Evolutionary conservation across 2,888 invertebrate species (phyloP).

Genomic region (Orthosia gracilis): DNA sequence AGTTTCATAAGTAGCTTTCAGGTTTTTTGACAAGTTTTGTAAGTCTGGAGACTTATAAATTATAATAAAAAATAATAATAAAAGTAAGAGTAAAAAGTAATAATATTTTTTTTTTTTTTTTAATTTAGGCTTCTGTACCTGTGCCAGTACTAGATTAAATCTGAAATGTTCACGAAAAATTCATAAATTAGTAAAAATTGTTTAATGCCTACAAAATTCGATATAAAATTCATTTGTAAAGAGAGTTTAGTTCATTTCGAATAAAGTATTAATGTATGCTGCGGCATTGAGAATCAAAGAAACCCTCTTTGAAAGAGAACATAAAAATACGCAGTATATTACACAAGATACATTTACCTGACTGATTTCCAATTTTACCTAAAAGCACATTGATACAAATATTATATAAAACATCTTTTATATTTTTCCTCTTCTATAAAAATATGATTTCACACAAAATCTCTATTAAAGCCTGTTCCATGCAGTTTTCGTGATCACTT

Average conservation of each 20-base stretch:
- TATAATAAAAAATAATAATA: too few relatives aligned
- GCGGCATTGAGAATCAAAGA: conserved; percentile 16
- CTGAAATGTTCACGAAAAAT: too few relatives aligned
- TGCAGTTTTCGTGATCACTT: conserved; percentile 73
- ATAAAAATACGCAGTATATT: conserved; percentile 9
- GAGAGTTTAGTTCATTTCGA: conserved; percentile 19
- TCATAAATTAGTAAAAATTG: background rate
- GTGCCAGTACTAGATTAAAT: background rate
- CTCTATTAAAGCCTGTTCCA: conserved; percentile 86
- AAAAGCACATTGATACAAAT: conserved; percentile 77
- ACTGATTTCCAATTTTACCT: conserved; percentile 52
- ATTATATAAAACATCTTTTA: conserved; percentile 69
- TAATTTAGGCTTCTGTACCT: background rate
- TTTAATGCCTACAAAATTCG: conserved; percentile 23
- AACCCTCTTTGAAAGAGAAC: conserved; percentile 22
- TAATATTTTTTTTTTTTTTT: background rate
- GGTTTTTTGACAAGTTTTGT: background rate
- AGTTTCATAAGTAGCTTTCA: background rate
- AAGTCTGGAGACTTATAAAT: background rate
- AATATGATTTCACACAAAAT: conserved; percentile 74
- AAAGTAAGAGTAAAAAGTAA: too few relatives aligned
- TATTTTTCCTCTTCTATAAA: conserved; percentile 64
- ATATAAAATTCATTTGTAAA: conserved; percentile 19
- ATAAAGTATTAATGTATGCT: conserved; percentile 13
- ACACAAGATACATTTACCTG: conserved; percentile 12